Conservation (phyloP, 2,888 invertebrate genomes). For the Lymantria monacha region DNA sequence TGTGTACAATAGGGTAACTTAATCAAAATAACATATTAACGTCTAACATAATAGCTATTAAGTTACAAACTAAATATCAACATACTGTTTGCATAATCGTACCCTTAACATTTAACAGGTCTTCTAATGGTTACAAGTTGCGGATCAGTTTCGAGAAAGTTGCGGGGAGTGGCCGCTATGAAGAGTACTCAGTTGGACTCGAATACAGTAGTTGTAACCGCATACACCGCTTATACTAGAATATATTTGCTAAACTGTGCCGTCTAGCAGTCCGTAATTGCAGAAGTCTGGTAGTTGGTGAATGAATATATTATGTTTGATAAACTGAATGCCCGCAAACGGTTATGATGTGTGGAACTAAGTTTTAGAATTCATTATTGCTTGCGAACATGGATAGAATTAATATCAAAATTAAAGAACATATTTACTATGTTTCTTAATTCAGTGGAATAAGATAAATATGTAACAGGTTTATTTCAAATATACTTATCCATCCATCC, state of each 20-base stretch:
- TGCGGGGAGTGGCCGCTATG: conserved; percentile 27
- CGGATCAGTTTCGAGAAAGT: conserved; percentile 36
- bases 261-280: conserved; percentile 54
- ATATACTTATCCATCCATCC: no score
- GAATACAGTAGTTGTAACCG: conserved; percentile 43
- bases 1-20: conserved; percentile 31
- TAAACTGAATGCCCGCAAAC: conserved; percentile 32
- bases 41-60: conserved; percentile 36
- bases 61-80: conserved; percentile 34
- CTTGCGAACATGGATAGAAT: background rate
- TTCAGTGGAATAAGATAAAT: no score
- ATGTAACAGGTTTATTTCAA: no score
- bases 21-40: conserved; percentile 42
- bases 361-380: conserved; percentile 2
- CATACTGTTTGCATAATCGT: conserved; percentile 36
- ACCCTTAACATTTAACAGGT: conserved; percentile 38
- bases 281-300: conserved; percentile 41
- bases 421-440: no score
- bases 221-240: conserved; percentile 47
- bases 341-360: conserved; percentile 21
- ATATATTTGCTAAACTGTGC: conserved; percentile 53
- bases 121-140: conserved; percentile 39
- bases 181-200: conserved; percentile 16
- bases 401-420: background rate
- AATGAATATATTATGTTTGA: conserved; percentile 38